Percentiles rank a stretch among this genome's conserved stretches.
phyloP scores from a whole-genome alignment of 2,888 invertebrate genomes.

The Drosophila algonquin region DNA sequence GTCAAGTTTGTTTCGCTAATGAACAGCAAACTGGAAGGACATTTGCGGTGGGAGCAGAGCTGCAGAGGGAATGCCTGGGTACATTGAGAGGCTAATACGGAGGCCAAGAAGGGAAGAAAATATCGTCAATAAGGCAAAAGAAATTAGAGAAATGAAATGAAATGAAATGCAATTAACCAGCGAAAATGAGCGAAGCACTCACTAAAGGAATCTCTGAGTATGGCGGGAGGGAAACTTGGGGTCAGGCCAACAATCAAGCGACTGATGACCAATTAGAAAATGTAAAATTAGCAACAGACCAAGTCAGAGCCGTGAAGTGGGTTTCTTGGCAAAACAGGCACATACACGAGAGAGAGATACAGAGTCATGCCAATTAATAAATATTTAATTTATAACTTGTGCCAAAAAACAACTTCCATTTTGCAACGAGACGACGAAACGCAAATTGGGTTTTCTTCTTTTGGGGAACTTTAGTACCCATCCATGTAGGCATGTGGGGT shows the following conservation, averaged over 20 bases:
- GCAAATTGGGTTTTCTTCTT: not conserved
- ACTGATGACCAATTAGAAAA: conserved; percentile 74
- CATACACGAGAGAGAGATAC: not conserved
- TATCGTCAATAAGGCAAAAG: conserved; percentile 52
- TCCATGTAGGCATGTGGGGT: conserved; percentile 22
- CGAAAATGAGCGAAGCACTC: conserved; percentile 56
- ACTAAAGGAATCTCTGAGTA: conserved; percentile 4
- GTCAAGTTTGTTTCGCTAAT: conserved; percentile 65
- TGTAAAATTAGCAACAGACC: conserved; percentile 60
- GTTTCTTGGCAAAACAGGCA: not conserved
- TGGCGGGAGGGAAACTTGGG: not conserved
- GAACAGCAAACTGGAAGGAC: conserved; percentile 61
- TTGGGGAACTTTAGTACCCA: not conserved
- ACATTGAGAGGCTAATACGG: too few species aligned
- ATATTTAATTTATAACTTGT: conserved; percentile 74
- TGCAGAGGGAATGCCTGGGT: not conserved
- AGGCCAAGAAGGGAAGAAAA: conserved; percentile 10
- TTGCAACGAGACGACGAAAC: conserved; percentile 7
- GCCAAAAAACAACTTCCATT: conserved; percentile 29
- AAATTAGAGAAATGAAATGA: conserved; percentile 57
- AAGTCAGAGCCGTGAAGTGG: not conserved
- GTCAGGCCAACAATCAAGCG: conserved; percentile 47
- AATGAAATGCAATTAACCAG: conserved; percentile 77
- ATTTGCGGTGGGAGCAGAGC: not conserved
- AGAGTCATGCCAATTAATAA: conserved; percentile 66